Conservation (phyloP, 2,113 vertebrate species). For the Astatoreochromis straeleni region DNA sequence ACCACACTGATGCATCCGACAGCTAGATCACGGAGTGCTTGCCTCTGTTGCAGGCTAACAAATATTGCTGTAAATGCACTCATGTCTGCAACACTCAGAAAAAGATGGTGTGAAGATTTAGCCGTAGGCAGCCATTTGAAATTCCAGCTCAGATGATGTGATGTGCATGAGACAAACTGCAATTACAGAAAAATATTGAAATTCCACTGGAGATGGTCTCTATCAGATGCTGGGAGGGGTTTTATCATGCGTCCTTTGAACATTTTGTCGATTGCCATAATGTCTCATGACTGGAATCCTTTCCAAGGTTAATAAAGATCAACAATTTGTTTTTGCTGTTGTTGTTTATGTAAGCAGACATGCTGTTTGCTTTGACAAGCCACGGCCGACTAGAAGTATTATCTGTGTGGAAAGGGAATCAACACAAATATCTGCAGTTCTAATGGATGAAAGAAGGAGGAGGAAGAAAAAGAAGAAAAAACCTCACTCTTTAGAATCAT, state of each 20-base stretch:
- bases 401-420: neutral
- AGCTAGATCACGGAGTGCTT: neutral
- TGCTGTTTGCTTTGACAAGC: neutral
- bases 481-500: neutral
- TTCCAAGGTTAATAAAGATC: neutral
- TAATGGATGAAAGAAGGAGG: neutral
- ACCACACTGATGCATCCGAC: neutral
- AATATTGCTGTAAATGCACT: neutral
- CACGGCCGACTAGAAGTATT: neutral
- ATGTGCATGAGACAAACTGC: neutral
- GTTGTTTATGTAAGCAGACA: neutral
- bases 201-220: neutral
- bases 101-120: neutral
- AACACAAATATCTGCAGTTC: neutral
- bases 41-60: neutral
- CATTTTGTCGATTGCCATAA: neutral
- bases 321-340: neutral
- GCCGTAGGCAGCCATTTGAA: conserved; percentile 32
- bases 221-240: neutral
- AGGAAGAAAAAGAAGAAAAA: neutral
- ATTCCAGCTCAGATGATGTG: conserved; percentile 13
- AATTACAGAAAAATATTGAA: neutral
- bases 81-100: neutral
- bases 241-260: neutral
- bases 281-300: neutral